Conservation (phyloP, 1,140 invertebrate genomes). For the Drosophila prosaltans region DNA sequence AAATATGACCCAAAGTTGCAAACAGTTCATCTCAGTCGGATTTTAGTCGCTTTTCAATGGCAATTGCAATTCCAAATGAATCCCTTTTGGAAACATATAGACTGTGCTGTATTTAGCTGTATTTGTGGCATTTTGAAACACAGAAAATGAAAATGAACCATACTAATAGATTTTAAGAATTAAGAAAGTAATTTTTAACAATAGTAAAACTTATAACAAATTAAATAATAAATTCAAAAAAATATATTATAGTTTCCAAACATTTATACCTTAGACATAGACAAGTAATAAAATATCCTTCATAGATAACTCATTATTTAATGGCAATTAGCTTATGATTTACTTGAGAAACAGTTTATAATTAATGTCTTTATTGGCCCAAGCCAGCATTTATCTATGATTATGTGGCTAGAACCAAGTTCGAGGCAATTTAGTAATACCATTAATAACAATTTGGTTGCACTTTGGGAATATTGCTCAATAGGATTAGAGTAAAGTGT, state of each 20-base stretch:
- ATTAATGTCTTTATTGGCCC: background rate
- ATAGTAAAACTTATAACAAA: no score
- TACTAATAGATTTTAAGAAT: no score
- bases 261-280: no score
- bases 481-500: no score
- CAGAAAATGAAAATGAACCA: no score
- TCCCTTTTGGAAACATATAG: slow-evolving; percentile 5
- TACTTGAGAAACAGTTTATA: background rate
- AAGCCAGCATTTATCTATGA: background rate
- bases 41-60: slow-evolving; percentile 27
- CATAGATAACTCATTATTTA: background rate
- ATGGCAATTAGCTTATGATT: background rate
- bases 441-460: background rate
- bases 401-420: background rate
- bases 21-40: slow-evolving; percentile 18
- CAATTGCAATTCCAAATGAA: slow-evolving; percentile 25
- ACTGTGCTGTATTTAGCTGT: background rate
- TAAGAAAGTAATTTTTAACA: no score
- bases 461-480: background rate
- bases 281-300: no score
- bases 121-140: background rate
- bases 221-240: no score
- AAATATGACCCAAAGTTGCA: slow-evolving; percentile 20
- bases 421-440: background rate
- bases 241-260: no score